Conservation (phyloP, 1,140 invertebrate species). For the Rhyacophila brunnea region DNA sequence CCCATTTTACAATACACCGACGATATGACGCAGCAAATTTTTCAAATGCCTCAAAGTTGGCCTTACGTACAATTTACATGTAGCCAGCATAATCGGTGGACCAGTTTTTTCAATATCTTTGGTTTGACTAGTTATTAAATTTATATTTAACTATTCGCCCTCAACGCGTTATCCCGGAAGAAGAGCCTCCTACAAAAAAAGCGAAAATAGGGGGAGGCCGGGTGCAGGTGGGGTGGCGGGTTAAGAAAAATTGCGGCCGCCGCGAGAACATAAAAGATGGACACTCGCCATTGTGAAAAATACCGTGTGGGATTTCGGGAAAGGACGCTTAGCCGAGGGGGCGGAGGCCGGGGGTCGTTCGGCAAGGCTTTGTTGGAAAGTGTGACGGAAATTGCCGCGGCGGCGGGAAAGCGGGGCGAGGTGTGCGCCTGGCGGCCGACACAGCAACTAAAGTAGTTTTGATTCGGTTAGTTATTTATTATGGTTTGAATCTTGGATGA, state of each 20-base stretch:
- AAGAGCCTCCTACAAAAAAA: neutral
- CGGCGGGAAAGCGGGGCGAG: neutral
- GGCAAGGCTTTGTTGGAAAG: too few species aligned
- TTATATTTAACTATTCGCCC: neutral
- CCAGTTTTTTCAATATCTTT: too few species aligned
- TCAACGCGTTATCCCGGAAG: too few species aligned
- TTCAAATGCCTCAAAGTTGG: too few species aligned
- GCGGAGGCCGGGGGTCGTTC: too few species aligned
- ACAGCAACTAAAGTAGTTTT: constrained; percentile 12
- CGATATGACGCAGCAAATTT: too few species aligned
- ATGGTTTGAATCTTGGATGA: constrained; percentile 13
- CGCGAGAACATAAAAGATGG: constrained; percentile 32
- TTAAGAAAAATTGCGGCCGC: constrained; percentile 29
- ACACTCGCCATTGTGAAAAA: constrained; percentile 32
- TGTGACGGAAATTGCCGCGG: neutral
- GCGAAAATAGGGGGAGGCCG: constrained; percentile 2
- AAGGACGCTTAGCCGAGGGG: neutral
- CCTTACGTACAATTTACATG: too few species aligned
- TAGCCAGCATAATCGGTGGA: too few species aligned
- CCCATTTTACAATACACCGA: too few species aligned
- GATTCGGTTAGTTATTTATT: neutral
- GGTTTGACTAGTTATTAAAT: neutral
- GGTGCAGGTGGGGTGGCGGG: constrained; percentile 6
- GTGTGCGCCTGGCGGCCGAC: neutral
- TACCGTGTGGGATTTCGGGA: constrained; percentile 25